Conservation (phyloP, 2,113 vertebrate species). For the Carassius auratus region DNA sequence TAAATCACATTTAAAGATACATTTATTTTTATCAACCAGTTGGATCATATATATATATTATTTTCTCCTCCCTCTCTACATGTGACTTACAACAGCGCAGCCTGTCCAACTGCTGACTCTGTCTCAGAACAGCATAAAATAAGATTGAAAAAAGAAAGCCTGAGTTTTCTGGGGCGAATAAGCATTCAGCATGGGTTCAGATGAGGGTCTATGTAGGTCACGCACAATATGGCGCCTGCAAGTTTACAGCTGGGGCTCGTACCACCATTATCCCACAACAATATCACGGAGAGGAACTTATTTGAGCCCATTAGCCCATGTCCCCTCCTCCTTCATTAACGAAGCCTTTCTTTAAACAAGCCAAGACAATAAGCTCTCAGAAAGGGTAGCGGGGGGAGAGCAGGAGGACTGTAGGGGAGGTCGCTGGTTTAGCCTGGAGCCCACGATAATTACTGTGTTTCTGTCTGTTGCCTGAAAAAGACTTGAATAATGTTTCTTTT, state of each 20-base stretch:
- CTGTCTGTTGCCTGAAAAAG: slow-evolving; percentile 60
- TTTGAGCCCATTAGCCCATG: slow-evolving; percentile 80
- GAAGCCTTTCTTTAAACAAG: slow-evolving; percentile 72
- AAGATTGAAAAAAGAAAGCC: slow-evolving; percentile 31
- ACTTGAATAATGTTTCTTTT: slow-evolving; percentile 68
- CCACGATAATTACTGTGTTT: slow-evolving; percentile 77
- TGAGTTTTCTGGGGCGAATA: slow-evolving; percentile 46
- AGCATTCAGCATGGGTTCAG: slow-evolving; percentile 63
- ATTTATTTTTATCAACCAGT: background rate
- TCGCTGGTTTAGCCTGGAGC: slow-evolving; percentile 53
- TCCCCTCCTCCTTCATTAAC: slow-evolving; percentile 81
- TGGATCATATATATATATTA: background rate
- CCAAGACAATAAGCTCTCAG: slow-evolving; percentile 83
- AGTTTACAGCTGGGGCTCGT: slow-evolving; percentile 68
- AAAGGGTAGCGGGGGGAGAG: slow-evolving; percentile 38
- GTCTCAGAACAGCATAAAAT: slow-evolving; percentile 43
- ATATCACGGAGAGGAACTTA: slow-evolving; percentile 73
- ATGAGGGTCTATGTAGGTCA: slow-evolving; percentile 71
- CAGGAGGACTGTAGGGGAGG: slow-evolving; percentile 75
- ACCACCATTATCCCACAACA: slow-evolving; percentile 69
- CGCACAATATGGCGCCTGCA: slow-evolving; percentile 68
- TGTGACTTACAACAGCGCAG: slow-evolving; percentile 31
- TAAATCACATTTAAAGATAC: background rate
- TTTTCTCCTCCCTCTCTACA: slow-evolving; percentile 27
- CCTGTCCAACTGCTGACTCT: slow-evolving; percentile 47